A percentile compares a stretch with the other conserved stretches of the same genome.
These are phyloP conservation scores for Galbula dea DNA, from an alignment of 2,113 vertebrate genomes.

Conservation along the genomic window DNA sequence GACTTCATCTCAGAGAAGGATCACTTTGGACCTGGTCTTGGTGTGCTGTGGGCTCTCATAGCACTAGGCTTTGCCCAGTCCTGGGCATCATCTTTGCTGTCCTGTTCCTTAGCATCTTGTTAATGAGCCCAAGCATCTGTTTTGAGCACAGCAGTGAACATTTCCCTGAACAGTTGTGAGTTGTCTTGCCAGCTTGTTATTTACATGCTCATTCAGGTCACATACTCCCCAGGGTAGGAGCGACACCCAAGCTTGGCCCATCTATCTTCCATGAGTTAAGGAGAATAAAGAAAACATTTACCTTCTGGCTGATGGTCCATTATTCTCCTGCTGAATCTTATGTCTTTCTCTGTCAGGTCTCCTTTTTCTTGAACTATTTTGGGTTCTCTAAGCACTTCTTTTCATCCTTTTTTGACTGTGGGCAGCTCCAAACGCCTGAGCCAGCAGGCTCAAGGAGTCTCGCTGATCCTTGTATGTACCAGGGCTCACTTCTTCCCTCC, in stretches of 20 bases:
- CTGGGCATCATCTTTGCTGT: background rate
- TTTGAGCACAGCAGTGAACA: background rate
- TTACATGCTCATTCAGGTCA: constrained; percentile 28
- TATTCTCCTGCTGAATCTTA: background rate
- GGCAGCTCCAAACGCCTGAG: background rate
- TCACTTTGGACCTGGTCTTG: background rate
- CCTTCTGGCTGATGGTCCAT: constrained; percentile 2
- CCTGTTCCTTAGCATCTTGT: background rate
- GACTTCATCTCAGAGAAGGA: background rate
- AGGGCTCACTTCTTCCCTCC: background rate
- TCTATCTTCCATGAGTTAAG: constrained; percentile 19
- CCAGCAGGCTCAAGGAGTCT: background rate
- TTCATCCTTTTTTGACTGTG: constrained; percentile 35
- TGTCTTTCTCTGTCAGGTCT: background rate
- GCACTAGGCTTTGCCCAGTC: background rate
- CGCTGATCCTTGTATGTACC: background rate
- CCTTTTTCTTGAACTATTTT: constrained; percentile 22
- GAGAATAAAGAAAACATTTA: constrained; percentile 39
- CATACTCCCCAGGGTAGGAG: background rate
- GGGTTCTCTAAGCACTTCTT: background rate
- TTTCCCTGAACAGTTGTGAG: background rate
- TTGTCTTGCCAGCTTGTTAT: constrained; percentile 15
- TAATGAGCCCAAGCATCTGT: constrained; percentile 26
- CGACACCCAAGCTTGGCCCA: background rate
- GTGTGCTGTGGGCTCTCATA: background rate